Evolutionary conservation across 2,797 vertebrate species (phyloP).

Genomic region (Chrosomus eos): DNA sequence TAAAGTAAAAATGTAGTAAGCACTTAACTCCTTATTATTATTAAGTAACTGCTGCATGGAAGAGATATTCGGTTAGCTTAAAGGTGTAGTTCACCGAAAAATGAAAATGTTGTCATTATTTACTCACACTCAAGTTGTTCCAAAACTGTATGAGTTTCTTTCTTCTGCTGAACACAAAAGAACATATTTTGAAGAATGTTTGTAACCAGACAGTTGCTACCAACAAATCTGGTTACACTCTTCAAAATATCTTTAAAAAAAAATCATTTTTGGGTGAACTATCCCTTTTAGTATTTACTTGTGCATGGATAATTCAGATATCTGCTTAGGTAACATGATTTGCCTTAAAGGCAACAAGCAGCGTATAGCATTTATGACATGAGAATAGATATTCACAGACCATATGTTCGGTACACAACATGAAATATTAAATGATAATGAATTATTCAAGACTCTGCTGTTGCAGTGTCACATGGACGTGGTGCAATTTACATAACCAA

Average conservation of each 20-base stretch:
- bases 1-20: constrained; percentile 24
- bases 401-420: constrained; percentile 51
- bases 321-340: constrained; percentile 34
- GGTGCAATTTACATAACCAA: constrained; percentile 73
- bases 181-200: too few relatives aligned
- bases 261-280: too few relatives aligned
- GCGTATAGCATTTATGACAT: background rate
- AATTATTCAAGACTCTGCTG: constrained; percentile 75
- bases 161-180: too few relatives aligned
- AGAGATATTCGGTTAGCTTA: background rate
- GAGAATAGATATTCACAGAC: constrained; percentile 45
- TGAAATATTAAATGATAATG: constrained; percentile 76
- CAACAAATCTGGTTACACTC: too few relatives aligned
- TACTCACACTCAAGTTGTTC: too few relatives aligned
- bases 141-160: too few relatives aligned
- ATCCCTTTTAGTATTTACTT: constrained; percentile 1
- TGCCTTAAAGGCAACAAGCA: constrained; percentile 48
- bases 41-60: constrained; percentile 23
- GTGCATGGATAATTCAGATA: constrained; percentile 38
- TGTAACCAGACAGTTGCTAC: too few relatives aligned
- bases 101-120: too few relatives aligned
- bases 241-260: too few relatives aligned
- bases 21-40: constrained; percentile 33
- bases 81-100: too few relatives aligned
- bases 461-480: constrained; percentile 65